A percentile compares a stretch with the other conserved stretches of the same genome.
Conservation (phyloP, 2,113 vertebrate genomes). For the Cynoglossus semilaevis region DNA sequence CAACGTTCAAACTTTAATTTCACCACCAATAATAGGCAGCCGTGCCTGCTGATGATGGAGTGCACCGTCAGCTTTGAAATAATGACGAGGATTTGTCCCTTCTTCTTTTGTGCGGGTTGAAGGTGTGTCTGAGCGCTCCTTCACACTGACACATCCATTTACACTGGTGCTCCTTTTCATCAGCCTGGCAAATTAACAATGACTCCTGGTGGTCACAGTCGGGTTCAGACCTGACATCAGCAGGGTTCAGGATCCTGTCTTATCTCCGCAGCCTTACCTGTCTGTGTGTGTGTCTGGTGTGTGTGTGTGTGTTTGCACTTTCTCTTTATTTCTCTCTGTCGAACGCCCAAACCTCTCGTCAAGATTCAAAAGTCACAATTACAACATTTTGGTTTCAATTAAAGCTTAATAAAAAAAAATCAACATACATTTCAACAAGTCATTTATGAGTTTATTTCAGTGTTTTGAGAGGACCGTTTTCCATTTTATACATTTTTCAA, state of each 20-base stretch:
- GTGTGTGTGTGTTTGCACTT: conserved; percentile 20
- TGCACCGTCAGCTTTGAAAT: conserved; percentile 49
- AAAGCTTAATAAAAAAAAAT: no score
- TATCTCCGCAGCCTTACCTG: conserved; percentile 5
- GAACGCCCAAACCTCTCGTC: background rate
- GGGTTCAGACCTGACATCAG: conserved; percentile 49
- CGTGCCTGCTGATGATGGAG: conserved; percentile 30
- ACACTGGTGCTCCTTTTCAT: conserved; percentile 65
- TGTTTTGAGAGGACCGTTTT: no score
- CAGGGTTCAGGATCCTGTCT: conserved; percentile 33
- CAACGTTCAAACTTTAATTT: conserved; percentile 48
- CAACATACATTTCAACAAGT: no score
- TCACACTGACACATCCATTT: conserved; percentile 65
- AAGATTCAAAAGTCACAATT: no score
- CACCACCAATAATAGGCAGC: conserved; percentile 46
- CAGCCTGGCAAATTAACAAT: conserved; percentile 61
- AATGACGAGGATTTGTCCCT: conserved; percentile 58
- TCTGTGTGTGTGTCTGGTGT: no score
- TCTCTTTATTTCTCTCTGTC: conserved; percentile 13
- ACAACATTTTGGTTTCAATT: no score
- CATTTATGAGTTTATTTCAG: no score
- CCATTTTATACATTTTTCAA: no score
- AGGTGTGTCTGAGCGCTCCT: conserved; percentile 54
- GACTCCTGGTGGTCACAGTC: conserved; percentile 45
- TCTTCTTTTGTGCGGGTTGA: conserved; percentile 36